Percentiles rank a stretch among this genome's conserved stretches.
phyloP scores from a whole-genome alignment of 2,797 vertebrate species.

The Dromococcyx pavoninus region DNA sequence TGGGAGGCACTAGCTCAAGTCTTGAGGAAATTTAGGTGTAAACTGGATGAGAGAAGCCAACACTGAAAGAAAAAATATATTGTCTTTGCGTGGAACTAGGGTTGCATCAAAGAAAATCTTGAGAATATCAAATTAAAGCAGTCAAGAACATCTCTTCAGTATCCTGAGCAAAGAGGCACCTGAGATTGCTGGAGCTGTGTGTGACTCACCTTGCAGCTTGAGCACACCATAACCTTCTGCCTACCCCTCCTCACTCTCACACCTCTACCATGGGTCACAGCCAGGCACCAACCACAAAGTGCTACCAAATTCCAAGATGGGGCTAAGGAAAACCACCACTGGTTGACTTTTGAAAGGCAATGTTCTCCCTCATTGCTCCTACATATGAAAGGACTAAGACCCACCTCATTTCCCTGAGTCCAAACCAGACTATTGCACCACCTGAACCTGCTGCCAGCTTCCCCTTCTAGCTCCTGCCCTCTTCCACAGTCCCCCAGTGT shows the following conservation, averaged over 20 bases:
- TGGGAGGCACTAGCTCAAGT: background rate
- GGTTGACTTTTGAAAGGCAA: fast-evolving
- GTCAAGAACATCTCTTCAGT: background rate
- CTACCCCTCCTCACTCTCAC: no score
- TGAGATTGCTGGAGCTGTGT: background rate
- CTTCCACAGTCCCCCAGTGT: background rate
- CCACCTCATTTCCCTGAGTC: background rate
- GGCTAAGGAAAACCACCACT: background rate
- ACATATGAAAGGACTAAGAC: background rate
- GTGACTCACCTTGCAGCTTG: background rate
- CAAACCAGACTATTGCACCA: background rate
- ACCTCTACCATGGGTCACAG: background rate
- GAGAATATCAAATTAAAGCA: background rate
- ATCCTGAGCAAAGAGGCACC: background rate
- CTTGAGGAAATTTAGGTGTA: background rate
- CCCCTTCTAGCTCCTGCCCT: background rate
- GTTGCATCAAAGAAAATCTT: background rate
- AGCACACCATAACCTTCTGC: background rate
- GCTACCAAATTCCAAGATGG: background rate
- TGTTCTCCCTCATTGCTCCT: background rate
- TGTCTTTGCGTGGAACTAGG: background rate
- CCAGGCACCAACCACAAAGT: background rate
- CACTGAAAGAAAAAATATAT: background rate
- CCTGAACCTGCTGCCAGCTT: background rate
- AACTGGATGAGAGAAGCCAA: background rate